These are phyloP conservation scores for Caradrina kadenii DNA, from an alignment of 2,888 invertebrate species.

Conservation along the genomic window DNA sequence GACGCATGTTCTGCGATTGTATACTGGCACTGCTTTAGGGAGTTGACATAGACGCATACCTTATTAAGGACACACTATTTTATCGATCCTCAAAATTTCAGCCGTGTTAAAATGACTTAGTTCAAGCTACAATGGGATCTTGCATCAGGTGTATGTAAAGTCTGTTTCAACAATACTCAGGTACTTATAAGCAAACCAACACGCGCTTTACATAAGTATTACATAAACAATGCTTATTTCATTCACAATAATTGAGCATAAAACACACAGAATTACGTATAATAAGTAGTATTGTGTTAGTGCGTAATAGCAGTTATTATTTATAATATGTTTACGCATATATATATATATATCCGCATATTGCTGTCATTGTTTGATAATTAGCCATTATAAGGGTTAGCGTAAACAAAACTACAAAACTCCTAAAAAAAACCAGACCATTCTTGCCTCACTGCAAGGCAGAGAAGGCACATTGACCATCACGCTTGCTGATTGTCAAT, in stretches of 20 bases:
- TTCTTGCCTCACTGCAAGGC: no score
- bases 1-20: no score
- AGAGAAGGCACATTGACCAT: no score
- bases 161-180: background rate
- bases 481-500: no score
- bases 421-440: no score
- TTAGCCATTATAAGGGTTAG: slow-evolving; percentile 7
- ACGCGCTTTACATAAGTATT: slow-evolving; percentile 20
- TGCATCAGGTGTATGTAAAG: background rate
- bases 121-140: no score
- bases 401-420: no score
- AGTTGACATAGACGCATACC: no score
- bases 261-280: slow-evolving; percentile 40
- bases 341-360: slow-evolving; percentile 31
- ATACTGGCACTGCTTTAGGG: no score
- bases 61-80: no score
- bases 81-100: no score
- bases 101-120: no score
- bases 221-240: slow-evolving; percentile 34
- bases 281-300: slow-evolving; percentile 1
- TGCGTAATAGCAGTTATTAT: slow-evolving; percentile 45
- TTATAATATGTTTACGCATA: slow-evolving; percentile 24
- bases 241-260: slow-evolving; percentile 32
- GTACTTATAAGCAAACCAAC: background rate
- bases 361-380: slow-evolving; percentile 31